A percentile compares a stretch with the other conserved stretches of the same genome.
Evolutionary conservation across 2,797 vertebrate species (phyloP).

Genomic region (Peromyscus nudipes): DNA sequence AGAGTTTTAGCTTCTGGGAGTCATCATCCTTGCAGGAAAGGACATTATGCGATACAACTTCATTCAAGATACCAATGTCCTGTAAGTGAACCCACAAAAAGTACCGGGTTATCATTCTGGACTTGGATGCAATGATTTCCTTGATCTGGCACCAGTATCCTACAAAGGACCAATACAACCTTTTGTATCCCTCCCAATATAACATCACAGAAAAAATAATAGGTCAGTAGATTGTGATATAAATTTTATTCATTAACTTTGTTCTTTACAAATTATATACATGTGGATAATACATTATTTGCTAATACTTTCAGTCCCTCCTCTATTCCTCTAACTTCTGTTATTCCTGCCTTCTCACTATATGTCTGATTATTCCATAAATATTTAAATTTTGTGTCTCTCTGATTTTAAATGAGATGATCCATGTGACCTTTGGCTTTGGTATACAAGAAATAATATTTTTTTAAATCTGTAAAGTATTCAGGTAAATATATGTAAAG

Average conservation of each 20-base stretch:
- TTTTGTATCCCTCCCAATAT: background rate
- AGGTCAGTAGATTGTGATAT: background rate
- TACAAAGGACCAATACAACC: background rate
- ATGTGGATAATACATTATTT: background rate
- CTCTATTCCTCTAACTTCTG: background rate
- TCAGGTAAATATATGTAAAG: background rate
- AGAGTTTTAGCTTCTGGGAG: background rate
- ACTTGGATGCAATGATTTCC: background rate
- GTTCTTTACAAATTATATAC: background rate
- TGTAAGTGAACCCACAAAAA: background rate
- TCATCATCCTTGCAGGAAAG: too few species aligned
- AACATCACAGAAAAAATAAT: background rate
- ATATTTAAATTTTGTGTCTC: background rate
- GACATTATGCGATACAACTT: background rate
- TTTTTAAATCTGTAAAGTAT: background rate
- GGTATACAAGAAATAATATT: background rate
- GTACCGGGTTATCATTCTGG: fast-evolving
- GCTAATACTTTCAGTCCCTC: background rate
- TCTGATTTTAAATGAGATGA: background rate
- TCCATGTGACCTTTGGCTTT: background rate
- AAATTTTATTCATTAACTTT: background rate
- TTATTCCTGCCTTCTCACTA: background rate
- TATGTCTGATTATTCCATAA: background rate
- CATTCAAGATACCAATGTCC: background rate
- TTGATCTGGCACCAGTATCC: fast-evolving